A percentile compares a stretch with the other conserved stretches of the same genome.
Conservation (phyloP, 2,113 vertebrate genomes). For the Limanda limanda region DNA sequence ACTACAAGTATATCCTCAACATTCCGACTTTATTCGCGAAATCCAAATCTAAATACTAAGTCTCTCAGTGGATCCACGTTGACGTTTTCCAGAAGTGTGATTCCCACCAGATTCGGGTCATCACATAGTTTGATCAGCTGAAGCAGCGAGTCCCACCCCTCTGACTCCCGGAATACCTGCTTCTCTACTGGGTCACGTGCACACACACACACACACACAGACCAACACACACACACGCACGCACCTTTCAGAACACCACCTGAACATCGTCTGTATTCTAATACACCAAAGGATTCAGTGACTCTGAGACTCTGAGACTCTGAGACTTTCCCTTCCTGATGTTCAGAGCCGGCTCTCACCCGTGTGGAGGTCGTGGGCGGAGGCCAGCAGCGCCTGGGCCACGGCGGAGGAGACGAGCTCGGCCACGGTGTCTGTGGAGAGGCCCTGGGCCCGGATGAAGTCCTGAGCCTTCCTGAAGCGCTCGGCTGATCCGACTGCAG, state of each 20-base stretch:
- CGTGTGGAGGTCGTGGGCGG: slow-evolving; percentile 76
- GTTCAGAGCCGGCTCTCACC: no score
- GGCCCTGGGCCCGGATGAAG: slow-evolving; percentile 87
- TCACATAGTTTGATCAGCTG: slow-evolving; percentile 91
- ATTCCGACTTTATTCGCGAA: no score
- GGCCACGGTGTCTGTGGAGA: slow-evolving; percentile 83
- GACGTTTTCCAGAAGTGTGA: slow-evolving; percentile 88
- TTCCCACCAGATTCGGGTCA: slow-evolving; percentile 91
- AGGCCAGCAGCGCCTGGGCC: slow-evolving; percentile 77
- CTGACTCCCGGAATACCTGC: slow-evolving; percentile 78
- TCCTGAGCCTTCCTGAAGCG: slow-evolving; percentile 86
- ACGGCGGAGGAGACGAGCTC: slow-evolving; percentile 87
- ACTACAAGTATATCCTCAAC: no score
- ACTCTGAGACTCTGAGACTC: no score
- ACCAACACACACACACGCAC: no score
- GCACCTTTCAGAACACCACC: no score
- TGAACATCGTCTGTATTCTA: no score
- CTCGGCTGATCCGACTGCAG: slow-evolving; percentile 82
- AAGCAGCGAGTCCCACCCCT: slow-evolving; percentile 85
- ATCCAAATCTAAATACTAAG: no score
- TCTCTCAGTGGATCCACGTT: no score
- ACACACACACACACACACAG: slow-evolving; percentile 10
- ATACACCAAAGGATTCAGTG: no score
- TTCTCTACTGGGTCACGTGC: slow-evolving; percentile 58
- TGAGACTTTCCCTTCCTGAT: no score